Evolutionary conservation across 2,113 vertebrate species (phyloP).

Genomic region (Serilophus lunatus): DNA sequence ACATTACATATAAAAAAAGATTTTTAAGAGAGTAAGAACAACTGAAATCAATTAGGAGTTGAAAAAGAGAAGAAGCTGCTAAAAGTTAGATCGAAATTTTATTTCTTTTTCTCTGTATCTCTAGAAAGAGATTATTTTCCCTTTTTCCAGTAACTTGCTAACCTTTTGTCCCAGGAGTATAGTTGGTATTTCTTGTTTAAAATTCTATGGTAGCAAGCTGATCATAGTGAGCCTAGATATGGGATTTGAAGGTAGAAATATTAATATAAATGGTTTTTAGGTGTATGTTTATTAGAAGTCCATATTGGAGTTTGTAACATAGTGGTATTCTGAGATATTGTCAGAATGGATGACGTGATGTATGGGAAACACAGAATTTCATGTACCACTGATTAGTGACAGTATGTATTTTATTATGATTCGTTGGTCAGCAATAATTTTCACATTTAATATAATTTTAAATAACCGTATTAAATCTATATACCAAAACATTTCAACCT

Average conservation of each 20-base stretch:
- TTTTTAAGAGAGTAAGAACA: not conserved
- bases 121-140: not conserved
- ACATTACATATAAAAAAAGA: not conserved
- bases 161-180: not conserved
- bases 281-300: not conserved
- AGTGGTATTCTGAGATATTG: not conserved
- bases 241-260: not conserved
- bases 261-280: not conserved
- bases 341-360: not conserved
- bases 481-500: not conserved
- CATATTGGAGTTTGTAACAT: not conserved
- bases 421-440: not conserved
- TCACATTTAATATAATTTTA: not conserved
- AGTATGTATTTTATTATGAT: not conserved
- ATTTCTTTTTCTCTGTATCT: not conserved
- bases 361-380: not conserved
- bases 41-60: not conserved
- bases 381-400: not conserved
- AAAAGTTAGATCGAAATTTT: not conserved
- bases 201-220: not conserved
- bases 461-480: not conserved
- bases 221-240: not conserved
- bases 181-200: conserved; percentile 18
- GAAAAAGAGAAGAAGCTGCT: not conserved
- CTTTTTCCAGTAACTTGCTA: not conserved